Base-by-base conservation (phyloP, 2,888 invertebrate genomes). In the Volucella bombylans region DNA sequence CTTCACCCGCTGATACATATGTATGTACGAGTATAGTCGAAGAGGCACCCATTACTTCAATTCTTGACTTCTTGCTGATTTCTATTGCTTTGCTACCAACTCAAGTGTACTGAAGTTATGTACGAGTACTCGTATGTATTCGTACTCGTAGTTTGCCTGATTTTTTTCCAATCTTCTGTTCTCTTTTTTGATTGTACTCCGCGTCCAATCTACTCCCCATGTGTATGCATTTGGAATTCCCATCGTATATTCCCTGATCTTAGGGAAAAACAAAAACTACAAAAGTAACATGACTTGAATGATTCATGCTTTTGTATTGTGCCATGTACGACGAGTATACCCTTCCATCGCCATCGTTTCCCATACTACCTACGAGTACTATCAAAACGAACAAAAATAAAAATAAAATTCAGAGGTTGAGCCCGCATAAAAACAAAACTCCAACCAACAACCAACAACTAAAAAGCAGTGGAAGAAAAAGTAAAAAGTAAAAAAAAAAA, bases 281-380 rank as follows among this genome's bases (percentile, higher is more conserved):
- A 43, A 55, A 43, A 72, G 23, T 62, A 68, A 61, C 83, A 79
- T 69, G 79, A 83, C 69, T 73, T 83, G 79, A 83, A 83, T 83
- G 83, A 83, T 79, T 83, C 83, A 83, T 80, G 65, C 61, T 74
- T 68, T 55, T 55, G 59, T 59, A 31, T 31, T 6, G 31, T 31
- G 31, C 31, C 54, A 67, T 77, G 68, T 61, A 74, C 79, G 45
- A 74, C 79, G 45, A 54, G 62, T 55, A 39, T 69, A 69, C 61
- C 61, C 43, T 50, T 62, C 57, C 62, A 39, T 65, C 41, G 73
- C 9, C 45, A 73, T 55, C 39, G 69, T 78, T 69, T 41, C 55
- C 62, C 38, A 23, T 31, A 31, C 31, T 31, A 31, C 6, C 31
- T 31, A 23, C 18, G 18, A 23, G 18, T 2, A 31, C 31, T 31